Base-by-base conservation (phyloP, 1,140 invertebrate species). In the Drosophila biarmipes region DNA sequence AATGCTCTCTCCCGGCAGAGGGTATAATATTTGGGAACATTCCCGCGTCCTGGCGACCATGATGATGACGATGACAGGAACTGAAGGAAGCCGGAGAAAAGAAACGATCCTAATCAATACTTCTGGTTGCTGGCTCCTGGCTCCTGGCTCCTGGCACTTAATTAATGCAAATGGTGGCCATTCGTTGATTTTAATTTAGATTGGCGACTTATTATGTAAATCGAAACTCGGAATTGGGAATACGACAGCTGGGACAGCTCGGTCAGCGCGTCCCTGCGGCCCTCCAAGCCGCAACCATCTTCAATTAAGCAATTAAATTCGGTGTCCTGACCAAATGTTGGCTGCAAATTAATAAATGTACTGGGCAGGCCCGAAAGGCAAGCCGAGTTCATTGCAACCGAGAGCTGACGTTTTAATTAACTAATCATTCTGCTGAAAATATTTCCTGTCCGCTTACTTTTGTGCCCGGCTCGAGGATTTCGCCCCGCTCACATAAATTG, bases 101-200 rank as follows among this genome's bases (percentile, higher is more conserved):
- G 71, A 82, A 86, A 66, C 66, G 82, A 87, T 87, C 58, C 34
- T 57, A 86, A 87, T 86, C 82, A 76, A 86, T 86, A 85, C 72
- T 77, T 58, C 51, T 58, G 72, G 67, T 58, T 73, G 29, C 57
- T 53, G 29, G 7, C 2, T 8, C 0, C 29, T 31, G 6, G 29
- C 6, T 31, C 6, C 29, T 31, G 54, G 72, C 48, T 67, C 12
- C 37, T 51, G 38, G 42, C 57, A 76, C 71, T 82, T 87, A 86
- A 86, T 86, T 86, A 86, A 86, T 86, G 82, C 82, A 86, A 86
- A 86, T 86, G 82, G 57, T 38, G 56, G 73, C 72, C 62, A 54
- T 55, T 76, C 78, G 73, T 87, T 86, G 82, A 86, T 86, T 86
- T 86, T 86, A 78, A 86, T 87, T 86, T 87, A 87, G 82, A 86